phyloP scores from a whole-genome alignment of 2,113 vertebrate genomes.

The Rhinopomastus cyanomelas region DNA sequence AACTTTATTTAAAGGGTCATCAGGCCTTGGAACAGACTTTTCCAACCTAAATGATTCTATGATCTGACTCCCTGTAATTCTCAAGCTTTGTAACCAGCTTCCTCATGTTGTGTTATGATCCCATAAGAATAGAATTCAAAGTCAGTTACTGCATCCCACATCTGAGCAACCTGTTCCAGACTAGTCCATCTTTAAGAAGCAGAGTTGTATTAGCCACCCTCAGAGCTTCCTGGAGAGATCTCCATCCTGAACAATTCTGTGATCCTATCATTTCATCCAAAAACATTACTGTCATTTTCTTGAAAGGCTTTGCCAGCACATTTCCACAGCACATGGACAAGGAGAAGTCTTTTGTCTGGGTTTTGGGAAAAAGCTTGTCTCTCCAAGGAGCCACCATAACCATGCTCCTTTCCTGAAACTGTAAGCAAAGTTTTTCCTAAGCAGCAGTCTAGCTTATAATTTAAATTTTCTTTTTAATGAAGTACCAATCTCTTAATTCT shows the following conservation, averaged over 20 bases:
- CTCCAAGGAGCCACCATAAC: neutral
- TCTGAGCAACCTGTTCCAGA: neutral
- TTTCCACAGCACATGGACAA: neutral
- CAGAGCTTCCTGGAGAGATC: neutral
- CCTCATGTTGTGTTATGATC: neutral
- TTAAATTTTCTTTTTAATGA: neutral
- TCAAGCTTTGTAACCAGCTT: fast-evolving
- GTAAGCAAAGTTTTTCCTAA: neutral
- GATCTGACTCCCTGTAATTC: neutral
- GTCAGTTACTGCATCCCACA: fast-evolving
- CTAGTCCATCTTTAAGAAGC: neutral
- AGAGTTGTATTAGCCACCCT: neutral
- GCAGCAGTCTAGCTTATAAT: neutral
- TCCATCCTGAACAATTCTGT: neutral
- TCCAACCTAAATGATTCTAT: neutral
- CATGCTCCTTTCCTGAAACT: neutral
- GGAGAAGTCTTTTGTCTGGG: neutral
- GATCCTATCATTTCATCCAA: fast-evolving
- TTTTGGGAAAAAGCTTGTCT: neutral
- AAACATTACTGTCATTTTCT: neutral
- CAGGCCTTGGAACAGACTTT: too few species aligned
- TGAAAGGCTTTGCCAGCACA: neutral
- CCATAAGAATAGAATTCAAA: neutral
- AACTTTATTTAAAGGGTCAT: too few species aligned
- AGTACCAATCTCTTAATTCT: neutral